Evolutionary conservation across 2,113 vertebrate species (phyloP).

Genomic region (Eira barbara): DNA sequence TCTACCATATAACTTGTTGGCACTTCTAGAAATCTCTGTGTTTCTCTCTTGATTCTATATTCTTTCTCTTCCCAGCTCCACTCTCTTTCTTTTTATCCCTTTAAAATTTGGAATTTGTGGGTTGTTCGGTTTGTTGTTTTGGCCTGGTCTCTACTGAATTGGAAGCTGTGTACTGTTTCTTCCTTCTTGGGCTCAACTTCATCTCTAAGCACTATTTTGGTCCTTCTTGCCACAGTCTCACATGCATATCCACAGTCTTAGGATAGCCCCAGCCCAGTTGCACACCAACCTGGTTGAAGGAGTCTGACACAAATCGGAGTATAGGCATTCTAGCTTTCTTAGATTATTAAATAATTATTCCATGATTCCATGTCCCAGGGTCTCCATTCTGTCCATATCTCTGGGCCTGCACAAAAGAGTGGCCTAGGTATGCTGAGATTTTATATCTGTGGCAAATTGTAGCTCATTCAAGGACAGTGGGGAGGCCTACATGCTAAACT

Average conservation of each 20-base stretch:
- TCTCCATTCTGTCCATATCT: background rate
- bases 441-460: background rate
- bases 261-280: rapidly evolving
- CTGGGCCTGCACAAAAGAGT: background rate
- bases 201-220: background rate
- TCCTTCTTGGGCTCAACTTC: background rate
- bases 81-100: background rate
- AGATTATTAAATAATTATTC: background rate
- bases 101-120: background rate
- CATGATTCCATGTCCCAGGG: background rate
- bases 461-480: background rate
- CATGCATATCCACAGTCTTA: background rate
- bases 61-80: background rate
- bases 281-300: background rate
- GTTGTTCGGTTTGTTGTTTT: background rate
- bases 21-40: background rate
- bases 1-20: background rate
- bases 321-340: background rate
- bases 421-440: background rate
- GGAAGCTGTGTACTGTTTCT: background rate
- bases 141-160: background rate
- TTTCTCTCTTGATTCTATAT: background rate
- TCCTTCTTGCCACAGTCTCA: background rate
- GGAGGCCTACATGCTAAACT: background rate
- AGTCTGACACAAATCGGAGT: background rate